These are phyloP conservation scores for Platerodrilus igneus DNA, from an alignment of 2,888 invertebrate species.

Conservation along the genomic window DNA sequence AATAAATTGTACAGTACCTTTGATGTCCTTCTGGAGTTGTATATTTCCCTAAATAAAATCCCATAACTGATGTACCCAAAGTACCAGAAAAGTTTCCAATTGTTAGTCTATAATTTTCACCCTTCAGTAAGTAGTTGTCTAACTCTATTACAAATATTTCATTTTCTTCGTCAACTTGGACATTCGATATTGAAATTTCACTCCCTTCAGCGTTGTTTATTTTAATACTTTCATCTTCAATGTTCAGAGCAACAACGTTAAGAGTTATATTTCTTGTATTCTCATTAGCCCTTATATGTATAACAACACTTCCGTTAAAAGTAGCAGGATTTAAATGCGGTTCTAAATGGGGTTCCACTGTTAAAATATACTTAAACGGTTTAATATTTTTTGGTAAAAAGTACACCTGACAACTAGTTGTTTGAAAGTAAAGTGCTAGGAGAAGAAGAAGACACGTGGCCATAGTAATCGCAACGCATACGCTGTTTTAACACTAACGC, in stretches of 20 bases:
- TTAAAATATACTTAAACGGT: constrained; percentile 23
- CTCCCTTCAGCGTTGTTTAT: constrained; percentile 4
- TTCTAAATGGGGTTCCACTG: constrained; percentile 20
- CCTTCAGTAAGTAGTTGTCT: background rate
- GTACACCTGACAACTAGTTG: too few species aligned
- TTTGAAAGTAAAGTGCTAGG: too few species aligned
- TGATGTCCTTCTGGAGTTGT: constrained; percentile 7
- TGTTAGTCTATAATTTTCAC: constrained; percentile 5
- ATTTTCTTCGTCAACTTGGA: constrained; percentile 1
- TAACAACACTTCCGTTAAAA: constrained; percentile 21
- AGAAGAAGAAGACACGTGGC: too few species aligned
- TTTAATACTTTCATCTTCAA: constrained; percentile 4
- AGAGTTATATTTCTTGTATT: constrained; percentile 18
- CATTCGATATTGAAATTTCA: background rate
- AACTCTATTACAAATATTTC: constrained; percentile 14
- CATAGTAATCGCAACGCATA: too few species aligned
- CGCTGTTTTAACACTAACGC: too few species aligned
- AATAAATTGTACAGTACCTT: too few species aligned
- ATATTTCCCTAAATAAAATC: constrained; percentile 18
- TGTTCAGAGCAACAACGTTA: constrained; percentile 13
- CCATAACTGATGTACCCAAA: constrained; percentile 8
- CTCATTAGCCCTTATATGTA: constrained; percentile 12
- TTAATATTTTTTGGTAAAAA: constrained; percentile 21
- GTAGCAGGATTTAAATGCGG: constrained; percentile 4
- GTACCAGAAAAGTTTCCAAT: constrained; percentile 6